Evolutionary conservation across 2,888 invertebrate species (phyloP).

Genomic region (Candidula unifasciata): DNA sequence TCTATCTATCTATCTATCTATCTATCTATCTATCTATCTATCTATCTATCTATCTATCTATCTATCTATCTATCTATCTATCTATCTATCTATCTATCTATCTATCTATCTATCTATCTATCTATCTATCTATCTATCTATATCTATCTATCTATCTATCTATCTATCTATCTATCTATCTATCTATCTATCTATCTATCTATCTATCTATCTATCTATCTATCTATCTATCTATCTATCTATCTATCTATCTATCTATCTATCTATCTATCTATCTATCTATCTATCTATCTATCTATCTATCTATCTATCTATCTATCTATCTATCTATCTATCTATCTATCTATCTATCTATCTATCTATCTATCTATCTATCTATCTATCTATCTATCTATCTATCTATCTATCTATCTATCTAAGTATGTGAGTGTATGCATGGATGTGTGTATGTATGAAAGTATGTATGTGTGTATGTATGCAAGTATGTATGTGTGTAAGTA

Average conservation of each 20-base stretch:
- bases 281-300: neutral
- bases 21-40: neutral
- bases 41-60: conserved; percentile 8
- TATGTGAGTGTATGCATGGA: neutral
- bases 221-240: neutral
- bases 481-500: neutral
- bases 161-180: neutral
- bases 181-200: neutral
- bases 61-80: neutral
- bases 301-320: neutral
- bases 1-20: neutral
- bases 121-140: conserved; percentile 1
- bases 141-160: neutral
- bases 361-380: conserved; percentile 8
- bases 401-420: neutral
- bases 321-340: neutral
- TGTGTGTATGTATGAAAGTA: neutral
- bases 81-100: neutral
- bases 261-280: neutral
- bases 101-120: conserved; percentile 7
- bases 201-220: neutral
- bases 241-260: neutral
- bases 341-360: neutral
- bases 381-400: conserved; percentile 4
- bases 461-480: neutral